Base-by-base conservation (phyloP, 2,888 invertebrate species). In the Marasmarcha lunaedactyla region DNA sequence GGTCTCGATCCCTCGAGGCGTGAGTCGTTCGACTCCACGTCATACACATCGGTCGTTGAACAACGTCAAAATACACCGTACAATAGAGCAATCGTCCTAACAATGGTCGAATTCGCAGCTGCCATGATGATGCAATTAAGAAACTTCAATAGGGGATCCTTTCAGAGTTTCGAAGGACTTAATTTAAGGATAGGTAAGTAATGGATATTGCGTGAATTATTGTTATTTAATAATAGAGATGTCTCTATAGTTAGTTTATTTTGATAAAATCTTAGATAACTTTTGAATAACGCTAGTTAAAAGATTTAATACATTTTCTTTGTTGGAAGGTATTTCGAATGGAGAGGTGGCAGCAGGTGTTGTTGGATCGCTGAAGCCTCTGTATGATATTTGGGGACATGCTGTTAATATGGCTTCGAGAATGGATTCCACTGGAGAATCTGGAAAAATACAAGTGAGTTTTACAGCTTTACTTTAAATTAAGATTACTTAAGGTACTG, bases 361-460 rank as follows among this genome's bases (percentile, higher is more conserved):
- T 0, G 95, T 97, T 2, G 97, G 97, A 0, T 93, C 94, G 0
- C 90, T 93, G 45, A 97, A 97, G 62, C 97, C 97, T 0, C 86
- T 96, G 35, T 97, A 97, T 66, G 97, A 98, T 64, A 95, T 97
- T 57, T 98, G 97, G 97, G 97, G 97, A 0, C 93, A 97, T 70
- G 92, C 97, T 0, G 97, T 97, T 0, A 98, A 98, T 71, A 92
- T 98, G 88, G 96, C 98, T 2, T 95, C 96, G 1, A 86, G 98
- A 55, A 96, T 98, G 96, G 97, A 97, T 60, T 94, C 94, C 0
- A 94, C 93, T 1, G 97, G 97, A 5, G 83, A 90, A 47, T 85
- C 90, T 1, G 91, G 92, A 33, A 86, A 87, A 65, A 92, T 94
- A 54, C 93, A 94, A 76, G 91, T 91, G 57, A 49, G 43, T 38